Conservation (phyloP, 2,888 invertebrate species). For the Idaea dimidiata region DNA sequence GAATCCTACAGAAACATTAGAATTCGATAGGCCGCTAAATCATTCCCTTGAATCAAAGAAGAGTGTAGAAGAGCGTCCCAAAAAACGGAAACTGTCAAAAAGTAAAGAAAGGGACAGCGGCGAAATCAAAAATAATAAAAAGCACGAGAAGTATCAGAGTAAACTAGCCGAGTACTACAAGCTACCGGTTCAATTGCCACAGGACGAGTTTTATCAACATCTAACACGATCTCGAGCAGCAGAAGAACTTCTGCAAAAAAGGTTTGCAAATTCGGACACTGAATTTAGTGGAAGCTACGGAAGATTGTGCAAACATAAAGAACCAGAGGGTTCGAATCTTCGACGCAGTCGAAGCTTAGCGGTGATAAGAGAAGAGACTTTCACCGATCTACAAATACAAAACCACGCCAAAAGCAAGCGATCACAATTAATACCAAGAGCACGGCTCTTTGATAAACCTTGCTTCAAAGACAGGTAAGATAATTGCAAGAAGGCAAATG, state of each 20-base stretch:
- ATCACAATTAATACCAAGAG: constrained; percentile 90
- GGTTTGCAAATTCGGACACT: constrained; percentile 71
- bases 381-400: constrained; percentile 84
- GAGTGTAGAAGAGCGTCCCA: constrained; percentile 68
- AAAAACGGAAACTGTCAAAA: constrained; percentile 68
- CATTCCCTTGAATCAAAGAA: constrained; percentile 67
- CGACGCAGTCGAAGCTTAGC: constrained; percentile 87
- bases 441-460: constrained; percentile 88
- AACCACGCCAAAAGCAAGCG: constrained; percentile 83
- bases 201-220: constrained; percentile 77
- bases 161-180: constrained; percentile 76
- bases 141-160: constrained; percentile 75
- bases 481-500: not conserved
- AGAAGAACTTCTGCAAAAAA: constrained; percentile 68
- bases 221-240: constrained; percentile 71
- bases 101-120: constrained; percentile 60
- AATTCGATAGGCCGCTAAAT: constrained; percentile 66
- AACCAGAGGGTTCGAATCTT: constrained; percentile 78
- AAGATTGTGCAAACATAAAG: constrained; percentile 72
- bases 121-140: constrained; percentile 65
- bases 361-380: constrained; percentile 88
- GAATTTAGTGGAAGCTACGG: constrained; percentile 76
- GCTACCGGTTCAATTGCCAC: constrained; percentile 68
- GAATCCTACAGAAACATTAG: constrained; percentile 75
- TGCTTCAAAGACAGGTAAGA: constrained; percentile 86